Evolutionary conservation across 2,888 invertebrate species (phyloP), one percentile per base, ranked within the genome.

Genomic region (Bugulina stolonifera): DNA sequence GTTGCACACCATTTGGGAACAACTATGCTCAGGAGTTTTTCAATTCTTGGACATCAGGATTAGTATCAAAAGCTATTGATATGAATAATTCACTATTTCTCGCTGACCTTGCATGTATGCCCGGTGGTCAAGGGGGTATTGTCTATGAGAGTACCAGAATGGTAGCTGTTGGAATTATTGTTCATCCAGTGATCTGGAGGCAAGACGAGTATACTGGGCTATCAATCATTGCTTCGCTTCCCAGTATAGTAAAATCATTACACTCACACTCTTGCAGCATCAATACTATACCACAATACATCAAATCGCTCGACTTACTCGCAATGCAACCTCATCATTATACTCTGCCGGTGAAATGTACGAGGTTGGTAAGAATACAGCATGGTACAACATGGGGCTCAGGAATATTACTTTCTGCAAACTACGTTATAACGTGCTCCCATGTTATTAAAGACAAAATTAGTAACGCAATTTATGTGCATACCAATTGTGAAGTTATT

Each of bases 101-200:
- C 5, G 2, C 32, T 25, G 64, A 64, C 27, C 25, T 64, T 2
- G 5, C 64, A 14, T 64, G 64, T 64, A 32, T 64, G 14, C 64
- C 64, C n/a, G 64, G 64, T 29, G 32, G 27, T 14, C 64, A 64
- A 34, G 64, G 64, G 32, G 64, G 64, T 32, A 14, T 64, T 25
- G 64, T 34, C 3, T 64, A 32, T 64, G 29, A 29, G 10, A 5
- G 27, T 5, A 27, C 2, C 32, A 14, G 5, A 34, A 64, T 64
- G 64, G n/a, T 10, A 10, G 25, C 32, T 64, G 64, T 64, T 10
- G 64, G 64, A 32, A 64, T 64, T 1, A 32, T 64, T 29, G 3
- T 64, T 32, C 27, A 64, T 34, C 64, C 64, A 32, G 64, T 34
- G 10, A 27, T 64, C 25, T 64, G 64, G 64, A 64, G 32, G n/a